These are phyloP conservation scores for Sorex fumeus DNA, from an alignment of 2,113 vertebrate genomes.

Conservation along the genomic window DNA sequence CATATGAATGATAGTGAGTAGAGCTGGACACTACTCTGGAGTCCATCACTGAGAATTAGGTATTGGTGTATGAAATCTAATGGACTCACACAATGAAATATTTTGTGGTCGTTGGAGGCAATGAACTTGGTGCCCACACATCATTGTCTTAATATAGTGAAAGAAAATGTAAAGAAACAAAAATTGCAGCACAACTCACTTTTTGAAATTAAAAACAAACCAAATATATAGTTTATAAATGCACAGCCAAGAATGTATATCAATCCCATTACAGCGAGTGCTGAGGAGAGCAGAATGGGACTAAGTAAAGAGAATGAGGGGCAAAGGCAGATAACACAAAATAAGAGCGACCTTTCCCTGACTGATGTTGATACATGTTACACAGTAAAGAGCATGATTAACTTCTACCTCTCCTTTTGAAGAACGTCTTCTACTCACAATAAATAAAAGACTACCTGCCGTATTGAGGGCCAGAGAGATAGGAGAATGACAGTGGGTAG, in stretches of 20 bases:
- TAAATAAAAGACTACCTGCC: neutral
- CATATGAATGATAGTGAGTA: neutral
- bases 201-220: constrained; percentile 7
- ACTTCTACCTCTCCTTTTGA: neutral
- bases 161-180: neutral
- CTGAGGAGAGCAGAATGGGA: neutral
- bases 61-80: neutral
- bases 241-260: neutral
- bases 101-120: neutral
- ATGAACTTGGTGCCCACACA: neutral
- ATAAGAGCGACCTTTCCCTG: neutral
- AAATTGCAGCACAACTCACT: neutral
- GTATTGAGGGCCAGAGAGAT: too few species aligned
- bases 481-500: too few species aligned
- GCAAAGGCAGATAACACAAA: constrained; percentile 7
- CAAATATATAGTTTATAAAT: neutral
- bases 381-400: neutral
- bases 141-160: neutral
- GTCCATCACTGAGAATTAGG: neutral
- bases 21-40: neutral
- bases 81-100: neutral
- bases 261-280: neutral
- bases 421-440: neutral
- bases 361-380: neutral
- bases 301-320: neutral